These are phyloP conservation scores for Drosophila macrospina DNA, from an alignment of 2,888 invertebrate genomes.

Conservation along the genomic window DNA sequence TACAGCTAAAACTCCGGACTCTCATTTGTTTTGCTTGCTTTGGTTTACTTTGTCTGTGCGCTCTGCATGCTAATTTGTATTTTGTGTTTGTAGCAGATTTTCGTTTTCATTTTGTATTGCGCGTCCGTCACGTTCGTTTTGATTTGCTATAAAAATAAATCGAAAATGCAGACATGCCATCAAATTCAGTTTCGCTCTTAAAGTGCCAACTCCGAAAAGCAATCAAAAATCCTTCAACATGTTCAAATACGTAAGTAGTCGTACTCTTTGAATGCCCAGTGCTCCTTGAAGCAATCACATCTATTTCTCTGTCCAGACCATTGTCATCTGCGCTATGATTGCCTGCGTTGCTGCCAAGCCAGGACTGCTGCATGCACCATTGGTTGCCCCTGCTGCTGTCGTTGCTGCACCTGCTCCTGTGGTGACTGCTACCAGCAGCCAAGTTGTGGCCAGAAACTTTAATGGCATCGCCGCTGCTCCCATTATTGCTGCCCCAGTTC, in stretches of 20 bases:
- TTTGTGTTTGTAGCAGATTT: slow-evolving; percentile 1
- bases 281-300: not conserved
- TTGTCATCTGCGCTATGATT: slow-evolving; percentile 48
- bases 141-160: slow-evolving; percentile 69
- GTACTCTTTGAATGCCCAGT: slow-evolving; percentile 6
- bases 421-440: slow-evolving; percentile 72
- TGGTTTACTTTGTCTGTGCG: slow-evolving; percentile 34
- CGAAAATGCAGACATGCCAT: slow-evolving; percentile 54
- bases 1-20: slow-evolving; percentile 41
- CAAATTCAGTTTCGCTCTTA: slow-evolving; percentile 50
- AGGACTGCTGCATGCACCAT: slow-evolving; percentile 36
- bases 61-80: slow-evolving; percentile 61
- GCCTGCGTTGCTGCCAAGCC: slow-evolving; percentile 58
- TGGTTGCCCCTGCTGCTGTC: slow-evolving; percentile 41
- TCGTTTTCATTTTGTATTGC: slow-evolving; percentile 27
- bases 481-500: slow-evolving; percentile 52
- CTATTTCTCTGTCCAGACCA: slow-evolving; percentile 23
- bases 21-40: slow-evolving; percentile 25
- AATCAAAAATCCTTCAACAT: slow-evolving; percentile 48
- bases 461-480: slow-evolving; percentile 70
- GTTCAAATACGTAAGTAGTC: slow-evolving; percentile 64
- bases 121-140: slow-evolving; percentile 57
- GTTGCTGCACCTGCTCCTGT: slow-evolving; percentile 66
- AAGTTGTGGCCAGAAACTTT: slow-evolving; percentile 65
- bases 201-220: slow-evolving; percentile 36